Evolutionary conservation across 2,797 vertebrate species (phyloP).

Genomic region (Danionella dracula): DNA sequence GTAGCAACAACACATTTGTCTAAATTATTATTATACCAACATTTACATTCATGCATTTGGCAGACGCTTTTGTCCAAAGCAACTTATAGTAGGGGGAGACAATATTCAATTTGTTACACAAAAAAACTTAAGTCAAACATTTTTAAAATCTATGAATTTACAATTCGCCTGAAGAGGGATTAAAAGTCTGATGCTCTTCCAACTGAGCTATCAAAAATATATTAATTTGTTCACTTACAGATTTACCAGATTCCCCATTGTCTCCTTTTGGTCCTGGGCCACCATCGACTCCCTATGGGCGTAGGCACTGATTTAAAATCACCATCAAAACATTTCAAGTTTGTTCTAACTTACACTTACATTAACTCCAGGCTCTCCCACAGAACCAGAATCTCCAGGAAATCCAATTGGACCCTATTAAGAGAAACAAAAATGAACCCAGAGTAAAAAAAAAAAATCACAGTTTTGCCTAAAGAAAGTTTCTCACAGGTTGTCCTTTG

Average conservation of each 20-base stretch:
- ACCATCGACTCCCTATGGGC: slow-evolving; percentile 77
- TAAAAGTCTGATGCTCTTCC: too few relatives aligned
- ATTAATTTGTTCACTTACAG: slow-evolving; percentile 58
- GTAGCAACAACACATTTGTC: not conserved
- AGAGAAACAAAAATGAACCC: not conserved
- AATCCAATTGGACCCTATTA: slow-evolving; percentile 82
- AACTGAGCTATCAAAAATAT: too few relatives aligned
- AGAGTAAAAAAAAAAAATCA: not conserved
- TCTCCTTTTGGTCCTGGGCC: slow-evolving; percentile 79
- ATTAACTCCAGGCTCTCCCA: slow-evolving; percentile 78
- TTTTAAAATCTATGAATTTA: too few relatives aligned
- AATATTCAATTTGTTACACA: too few relatives aligned
- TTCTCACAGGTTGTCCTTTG: slow-evolving; percentile 82
- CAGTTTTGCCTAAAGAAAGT: not conserved
- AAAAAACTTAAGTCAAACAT: too few relatives aligned
- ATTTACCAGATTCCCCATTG: slow-evolving; percentile 76
- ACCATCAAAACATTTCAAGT: not conserved
- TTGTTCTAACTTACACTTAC: slow-evolving; percentile 60
- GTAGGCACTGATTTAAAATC: slow-evolving; percentile 2
- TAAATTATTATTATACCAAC: not conserved
- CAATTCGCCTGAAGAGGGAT: too few relatives aligned
- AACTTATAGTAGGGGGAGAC: too few relatives aligned
- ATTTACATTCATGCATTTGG: not conserved
- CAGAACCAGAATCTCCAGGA: slow-evolving; percentile 80
- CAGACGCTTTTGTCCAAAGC: too few relatives aligned